Percentiles rank a stretch among this genome's conserved stretches.
phyloP scores from a whole-genome alignment of 1,140 invertebrate species.

The Drosophila erecta region DNA sequence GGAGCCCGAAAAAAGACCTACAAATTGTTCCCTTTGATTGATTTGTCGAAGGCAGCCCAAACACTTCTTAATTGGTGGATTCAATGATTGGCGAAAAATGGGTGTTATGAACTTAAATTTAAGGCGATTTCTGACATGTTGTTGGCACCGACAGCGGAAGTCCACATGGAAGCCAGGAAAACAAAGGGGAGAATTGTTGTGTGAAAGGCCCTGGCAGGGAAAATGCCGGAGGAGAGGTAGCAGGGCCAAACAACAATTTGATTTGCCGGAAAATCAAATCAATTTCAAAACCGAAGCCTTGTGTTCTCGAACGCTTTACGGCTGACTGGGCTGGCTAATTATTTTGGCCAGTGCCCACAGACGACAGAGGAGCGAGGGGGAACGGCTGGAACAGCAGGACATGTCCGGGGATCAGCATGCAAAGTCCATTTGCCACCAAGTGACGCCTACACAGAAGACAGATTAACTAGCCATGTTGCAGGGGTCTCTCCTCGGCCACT shows the following conservation, averaged over 20 bases:
- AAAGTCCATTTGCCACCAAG: slow-evolving; percentile 49
- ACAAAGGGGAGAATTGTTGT: neutral
- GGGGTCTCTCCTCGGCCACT: neutral
- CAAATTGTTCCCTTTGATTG: slow-evolving; percentile 70
- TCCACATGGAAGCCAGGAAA: slow-evolving; percentile 11
- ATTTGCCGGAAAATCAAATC: slow-evolving; percentile 65
- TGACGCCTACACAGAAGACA: slow-evolving; percentile 53
- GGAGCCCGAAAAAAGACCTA: slow-evolving; percentile 20
- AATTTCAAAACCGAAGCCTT: slow-evolving; percentile 56
- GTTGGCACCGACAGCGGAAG: slow-evolving; percentile 19
- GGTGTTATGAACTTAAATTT: slow-evolving; percentile 51
- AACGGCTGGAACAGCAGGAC: slow-evolving; percentile 22
- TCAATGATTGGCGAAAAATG: slow-evolving; percentile 73
- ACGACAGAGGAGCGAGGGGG: slow-evolving; percentile 3
- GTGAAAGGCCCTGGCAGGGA: neutral
- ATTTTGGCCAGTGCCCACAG: slow-evolving; percentile 55
- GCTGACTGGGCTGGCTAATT: slow-evolving; percentile 71
- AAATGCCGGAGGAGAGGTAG: neutral
- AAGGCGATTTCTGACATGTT: slow-evolving; percentile 57
- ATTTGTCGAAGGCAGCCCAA: slow-evolving; percentile 64
- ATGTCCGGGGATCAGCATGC: slow-evolving; percentile 42
- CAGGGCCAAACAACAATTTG: slow-evolving; percentile 34
- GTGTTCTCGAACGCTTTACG: slow-evolving; percentile 47
- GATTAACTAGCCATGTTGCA: slow-evolving; percentile 60
- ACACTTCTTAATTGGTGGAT: slow-evolving; percentile 68